Percentiles rank a stretch among this genome's conserved stretches.
Evolutionary conservation across 2,797 vertebrate species (phyloP).

Genomic region (Avahi laniger): DNA sequence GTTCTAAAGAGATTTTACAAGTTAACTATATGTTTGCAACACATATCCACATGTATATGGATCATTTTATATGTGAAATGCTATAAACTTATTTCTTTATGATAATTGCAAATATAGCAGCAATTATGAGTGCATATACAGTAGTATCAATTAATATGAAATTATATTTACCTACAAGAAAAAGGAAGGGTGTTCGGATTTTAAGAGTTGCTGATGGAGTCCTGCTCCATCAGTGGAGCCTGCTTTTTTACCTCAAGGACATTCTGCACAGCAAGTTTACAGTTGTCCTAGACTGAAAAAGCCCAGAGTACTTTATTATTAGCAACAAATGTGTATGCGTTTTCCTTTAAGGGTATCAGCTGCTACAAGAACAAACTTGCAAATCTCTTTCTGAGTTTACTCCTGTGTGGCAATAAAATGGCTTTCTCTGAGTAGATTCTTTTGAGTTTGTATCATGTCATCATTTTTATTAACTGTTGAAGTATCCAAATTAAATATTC

Average conservation of each 20-base stretch:
- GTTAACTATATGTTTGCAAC: neutral
- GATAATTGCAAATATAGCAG: neutral
- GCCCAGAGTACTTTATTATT: slow-evolving; percentile 16
- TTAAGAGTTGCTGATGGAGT: neutral
- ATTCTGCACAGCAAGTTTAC: slow-evolving; percentile 45
- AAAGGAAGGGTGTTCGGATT: slow-evolving; percentile 28
- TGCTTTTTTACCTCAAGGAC: slow-evolving; percentile 29
- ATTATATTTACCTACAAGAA: slow-evolving; percentile 21
- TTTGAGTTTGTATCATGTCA: neutral
- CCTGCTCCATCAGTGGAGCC: neutral
- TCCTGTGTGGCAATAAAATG: neutral
- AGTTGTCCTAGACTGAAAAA: slow-evolving; percentile 31
- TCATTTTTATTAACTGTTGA: slow-evolving; percentile 50
- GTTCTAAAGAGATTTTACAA: neutral
- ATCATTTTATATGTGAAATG: neutral
- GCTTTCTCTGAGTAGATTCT: slow-evolving; percentile 27
- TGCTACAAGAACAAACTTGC: slow-evolving; percentile 62
- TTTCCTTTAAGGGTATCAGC: slow-evolving; percentile 44
- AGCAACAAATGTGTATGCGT: neutral
- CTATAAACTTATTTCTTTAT: neutral
- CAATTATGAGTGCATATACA: neutral
- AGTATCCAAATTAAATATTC: slow-evolving; percentile 50
- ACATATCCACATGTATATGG: neutral
- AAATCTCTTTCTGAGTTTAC: neutral
- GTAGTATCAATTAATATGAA: slow-evolving; percentile 5